phyloP scores from a whole-genome alignment of 2,888 invertebrate species.

The Eupithecia abbreviata region DNA sequence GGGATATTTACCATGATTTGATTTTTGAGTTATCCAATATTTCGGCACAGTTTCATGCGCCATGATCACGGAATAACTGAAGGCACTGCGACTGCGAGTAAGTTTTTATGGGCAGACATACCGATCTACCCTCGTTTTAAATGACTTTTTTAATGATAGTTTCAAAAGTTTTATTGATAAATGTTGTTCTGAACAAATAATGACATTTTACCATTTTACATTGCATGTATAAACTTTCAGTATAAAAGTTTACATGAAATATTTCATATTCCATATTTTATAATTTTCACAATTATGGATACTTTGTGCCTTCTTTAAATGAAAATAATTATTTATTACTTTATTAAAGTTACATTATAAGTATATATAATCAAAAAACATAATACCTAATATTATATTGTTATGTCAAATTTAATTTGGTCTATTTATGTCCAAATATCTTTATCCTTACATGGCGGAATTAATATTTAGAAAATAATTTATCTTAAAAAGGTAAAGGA shows the following conservation, averaged over 20 bases:
- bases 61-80: too few species aligned
- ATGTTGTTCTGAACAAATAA: constrained; percentile 8
- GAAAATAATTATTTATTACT: constrained; percentile 48
- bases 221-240: constrained; percentile 12
- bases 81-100: too few species aligned
- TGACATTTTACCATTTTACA: not conserved
- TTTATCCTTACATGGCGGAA: constrained; percentile 7
- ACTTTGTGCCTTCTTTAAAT: constrained; percentile 69
- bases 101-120: too few species aligned
- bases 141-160: too few species aligned
- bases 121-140: too few species aligned
- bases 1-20: too few species aligned
- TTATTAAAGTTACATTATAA: constrained; percentile 42
- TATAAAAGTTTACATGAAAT: constrained; percentile 5
- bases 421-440: constrained; percentile 16
- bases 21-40: too few species aligned
- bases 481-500: constrained; percentile 8
- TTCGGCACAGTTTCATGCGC: too few species aligned
- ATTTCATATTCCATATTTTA: constrained; percentile 16
- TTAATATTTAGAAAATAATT: constrained; percentile 5
- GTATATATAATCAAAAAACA: constrained; percentile 41
- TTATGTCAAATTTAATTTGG: constrained; percentile 16
- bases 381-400: constrained; percentile 43
- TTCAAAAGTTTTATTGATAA: too few species aligned
- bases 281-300: constrained; percentile 48